Evolutionary conservation across 2,797 vertebrate species (phyloP).

Genomic region (Triplophysa yarkandensis): DNA sequence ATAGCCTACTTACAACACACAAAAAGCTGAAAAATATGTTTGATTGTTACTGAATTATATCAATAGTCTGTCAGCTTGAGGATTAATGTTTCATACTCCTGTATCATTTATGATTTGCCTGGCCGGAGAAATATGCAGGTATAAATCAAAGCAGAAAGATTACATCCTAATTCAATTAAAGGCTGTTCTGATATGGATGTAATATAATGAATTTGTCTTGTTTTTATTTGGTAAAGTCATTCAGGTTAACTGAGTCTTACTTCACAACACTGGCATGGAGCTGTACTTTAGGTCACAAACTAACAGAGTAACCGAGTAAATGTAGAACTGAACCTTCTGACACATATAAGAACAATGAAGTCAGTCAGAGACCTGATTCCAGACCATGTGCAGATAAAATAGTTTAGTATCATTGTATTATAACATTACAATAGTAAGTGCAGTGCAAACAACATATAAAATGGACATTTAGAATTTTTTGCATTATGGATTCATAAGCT

Average conservation of each 20-base stretch:
- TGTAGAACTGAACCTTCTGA: constrained; percentile 67
- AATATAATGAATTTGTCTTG: constrained; percentile 75
- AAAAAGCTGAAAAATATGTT: not conserved
- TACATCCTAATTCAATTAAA: constrained; percentile 65
- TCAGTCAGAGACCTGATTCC: constrained; percentile 7
- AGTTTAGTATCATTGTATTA: too few species aligned
- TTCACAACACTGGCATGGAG: constrained; percentile 71
- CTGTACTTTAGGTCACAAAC: constrained; percentile 66
- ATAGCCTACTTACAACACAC: too few species aligned
- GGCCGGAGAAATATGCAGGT: constrained; percentile 27
- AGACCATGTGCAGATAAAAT: constrained; percentile 6
- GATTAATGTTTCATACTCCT: constrained; percentile 26
- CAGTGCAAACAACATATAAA: too few species aligned
- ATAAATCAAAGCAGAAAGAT: constrained; percentile 63
- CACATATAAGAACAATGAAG: constrained; percentile 30
- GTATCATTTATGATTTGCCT: constrained; percentile 31
- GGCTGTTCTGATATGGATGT: constrained; percentile 67
- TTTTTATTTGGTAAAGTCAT: constrained; percentile 73
- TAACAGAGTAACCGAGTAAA: constrained; percentile 70
- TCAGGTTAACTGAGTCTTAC: constrained; percentile 81
- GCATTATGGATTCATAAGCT: too few species aligned
- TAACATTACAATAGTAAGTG: too few species aligned
- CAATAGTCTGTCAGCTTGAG: not conserved
- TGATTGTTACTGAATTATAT: not conserved
- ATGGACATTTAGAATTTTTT: too few species aligned